phyloP scores from a whole-genome alignment of 1,140 invertebrate genomes.

The Caerostris extrusa region DNA sequence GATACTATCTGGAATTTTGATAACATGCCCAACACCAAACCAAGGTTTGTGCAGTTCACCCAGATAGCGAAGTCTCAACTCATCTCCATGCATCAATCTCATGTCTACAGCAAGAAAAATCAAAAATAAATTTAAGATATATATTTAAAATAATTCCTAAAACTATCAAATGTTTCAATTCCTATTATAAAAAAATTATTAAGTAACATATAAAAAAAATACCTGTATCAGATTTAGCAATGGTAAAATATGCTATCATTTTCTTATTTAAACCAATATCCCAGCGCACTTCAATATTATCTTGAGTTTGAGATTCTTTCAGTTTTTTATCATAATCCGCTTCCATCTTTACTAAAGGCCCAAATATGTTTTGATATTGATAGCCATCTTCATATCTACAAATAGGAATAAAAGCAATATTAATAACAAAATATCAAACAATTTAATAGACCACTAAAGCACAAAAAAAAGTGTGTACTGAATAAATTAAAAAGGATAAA shows the following conservation, averaged over 20 bases:
- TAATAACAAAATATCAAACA: too few relatives aligned
- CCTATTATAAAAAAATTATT: neutral
- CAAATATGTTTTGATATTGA: constrained; percentile 99
- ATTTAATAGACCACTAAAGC: too few relatives aligned
- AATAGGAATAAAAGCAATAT: neutral
- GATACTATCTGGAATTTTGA: constrained; percentile 97
- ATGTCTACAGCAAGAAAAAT: constrained; percentile 86
- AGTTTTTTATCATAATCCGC: constrained; percentile 99
- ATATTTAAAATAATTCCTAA: neutral
- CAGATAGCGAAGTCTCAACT: constrained; percentile 95
- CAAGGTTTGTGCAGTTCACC: constrained; percentile 96
- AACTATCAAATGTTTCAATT: neutral
- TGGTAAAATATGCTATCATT: constrained; percentile 97
- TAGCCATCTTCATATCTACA: constrained; percentile 97
- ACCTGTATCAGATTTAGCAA: constrained; percentile 97
- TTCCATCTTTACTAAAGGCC: constrained; percentile 97
- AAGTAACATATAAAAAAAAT: neutral
- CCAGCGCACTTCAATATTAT: constrained; percentile 99
- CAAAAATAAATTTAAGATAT: neutral
- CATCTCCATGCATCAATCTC: constrained; percentile 99
- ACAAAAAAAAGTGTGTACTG: too few relatives aligned
- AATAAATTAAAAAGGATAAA: neutral
- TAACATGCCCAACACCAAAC: constrained; percentile 97
- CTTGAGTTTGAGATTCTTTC: constrained; percentile 99
- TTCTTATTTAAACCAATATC: constrained; percentile 99